Base-by-base conservation (phyloP, 2,888 invertebrate genomes). In the Bedellia somnulentella region DNA sequence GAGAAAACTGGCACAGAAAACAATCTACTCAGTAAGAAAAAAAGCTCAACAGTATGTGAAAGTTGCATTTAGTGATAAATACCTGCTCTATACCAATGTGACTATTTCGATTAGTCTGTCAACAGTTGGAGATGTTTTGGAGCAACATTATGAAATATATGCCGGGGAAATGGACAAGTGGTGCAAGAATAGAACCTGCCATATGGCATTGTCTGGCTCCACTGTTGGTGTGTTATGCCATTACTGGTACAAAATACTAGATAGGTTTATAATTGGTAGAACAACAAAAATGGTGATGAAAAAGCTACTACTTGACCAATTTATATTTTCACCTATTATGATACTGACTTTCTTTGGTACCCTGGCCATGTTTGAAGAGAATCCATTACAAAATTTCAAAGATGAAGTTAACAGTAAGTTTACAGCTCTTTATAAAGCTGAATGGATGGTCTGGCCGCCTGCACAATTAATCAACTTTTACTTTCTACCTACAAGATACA, bases 381-480 rank as follows among this genome's bases (percentile, higher is more conserved):
- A 80, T 37, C 79, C 81, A 1, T 49, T 73, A 24, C 49, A 77
- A 10, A 84, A 88, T 47, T 81, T 91, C 32, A 77, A 80, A 43
- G 60, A 77, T 17, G 91, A 92, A 62, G 75, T 91, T 8, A 79
- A 73, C 42, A 67, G 80, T 12, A 94, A 95, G 59, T 90, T 89
- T 24, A 68, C 82, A 52, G 82, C 80, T 39, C 63, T 96, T 15
- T 94, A 93, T 51, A 67, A 81, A 11, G 93, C 93, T 0, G 96
- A 97, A 56, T 95, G 93, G 90, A 64, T 91, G 37, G 82, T 96
- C 4, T 96, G 96, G 95, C 95, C 96, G 0, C 89, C 91, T 1
- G 94, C 94, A 1, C 96, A 97, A 62, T 70, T 93, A 24, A 78
- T 97, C 14, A 96, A 96, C 61, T 97, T 97, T 62, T 92, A 87